phyloP scores from a whole-genome alignment of 2,797 vertebrate genomes.

The Pseudocheirus occidentalis region DNA sequence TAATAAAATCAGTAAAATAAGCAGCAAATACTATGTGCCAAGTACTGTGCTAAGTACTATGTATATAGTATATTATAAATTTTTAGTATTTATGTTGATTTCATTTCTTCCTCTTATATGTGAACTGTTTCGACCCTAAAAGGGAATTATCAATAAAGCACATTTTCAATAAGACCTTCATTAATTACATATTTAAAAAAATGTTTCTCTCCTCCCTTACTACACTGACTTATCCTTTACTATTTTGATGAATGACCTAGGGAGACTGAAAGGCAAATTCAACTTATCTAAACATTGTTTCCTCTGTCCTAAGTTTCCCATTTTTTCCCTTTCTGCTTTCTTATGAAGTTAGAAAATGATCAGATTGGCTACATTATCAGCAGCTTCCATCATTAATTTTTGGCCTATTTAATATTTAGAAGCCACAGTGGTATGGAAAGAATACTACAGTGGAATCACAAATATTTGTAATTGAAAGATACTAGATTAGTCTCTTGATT shows the following conservation, averaged over 20 bases:
- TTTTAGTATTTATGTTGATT: not conserved
- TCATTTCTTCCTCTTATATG: slow-evolving; percentile 9
- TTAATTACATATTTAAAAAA: not conserved
- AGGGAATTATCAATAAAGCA: not conserved
- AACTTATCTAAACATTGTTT: not conserved
- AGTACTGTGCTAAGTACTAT: not conserved
- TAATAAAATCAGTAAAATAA: not conserved
- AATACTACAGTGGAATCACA: not conserved
- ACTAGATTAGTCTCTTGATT: not conserved
- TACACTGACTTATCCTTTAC: not conserved
- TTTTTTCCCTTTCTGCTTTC: slow-evolving; percentile 4
- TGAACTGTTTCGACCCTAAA: slow-evolving; percentile 20
- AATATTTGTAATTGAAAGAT: not conserved
- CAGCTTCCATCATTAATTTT: not conserved
- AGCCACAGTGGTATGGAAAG: not conserved
- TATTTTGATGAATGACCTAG: not conserved
- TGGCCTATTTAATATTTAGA: not conserved
- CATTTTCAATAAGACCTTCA: not conserved
- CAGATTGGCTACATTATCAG: not conserved
- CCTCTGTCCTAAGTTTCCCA: not conserved
- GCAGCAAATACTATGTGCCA: not conserved
- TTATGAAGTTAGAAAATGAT: not conserved
- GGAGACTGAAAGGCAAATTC: not conserved
- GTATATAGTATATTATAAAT: too few species aligned
- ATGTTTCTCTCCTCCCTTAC: not conserved